Evolutionary conservation across 2,113 vertebrate genomes (phyloP), one percentile per base, ranked within the genome.

Genomic region (Ceyx margarethae): DNA sequence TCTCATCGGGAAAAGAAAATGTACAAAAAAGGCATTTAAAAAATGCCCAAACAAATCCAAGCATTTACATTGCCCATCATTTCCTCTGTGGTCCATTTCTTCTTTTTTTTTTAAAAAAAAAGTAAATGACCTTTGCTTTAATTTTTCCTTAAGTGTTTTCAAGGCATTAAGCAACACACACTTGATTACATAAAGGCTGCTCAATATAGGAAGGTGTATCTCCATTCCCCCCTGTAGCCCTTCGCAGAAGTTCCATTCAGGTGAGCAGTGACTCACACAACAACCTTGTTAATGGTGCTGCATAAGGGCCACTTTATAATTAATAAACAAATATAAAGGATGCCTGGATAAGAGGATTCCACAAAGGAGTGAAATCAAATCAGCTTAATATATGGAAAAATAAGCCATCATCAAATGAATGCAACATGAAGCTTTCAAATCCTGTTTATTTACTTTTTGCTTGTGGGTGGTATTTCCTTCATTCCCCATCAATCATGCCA

Each of bases 391-490:
- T 57, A 6, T 13, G n/a, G 16, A 22, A 65, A 91, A 77, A 84
- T 50, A 57, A 71, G 20, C 78, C 86, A 3, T 29, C 61, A 68
- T 35, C 25, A 88, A 81, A 57, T 12, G 3, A 61, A 76, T 85
- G 31, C 37, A 92, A 66, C 21, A 16, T 0, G 0, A 26, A 31
- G 11, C 37, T 87, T 87, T 84, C 77, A 84, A 46, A 79, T 81
- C 28, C 28, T 71, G 31, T 72, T 73, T 89, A 31, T 77, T 76
- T 76, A 65, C 33, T 53, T 81, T 69, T 60, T 60, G 62, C 81
- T 88, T 94, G 54, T 53, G 73, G 74, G 50, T 81, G 57, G 33
- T 78, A 43, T 90, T 91, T 90, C 66, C 81, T 73, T 95, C 62
- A 33, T 54, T 89, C 10, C 37, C 50, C 28, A 54, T 82, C 87